phyloP scores from a whole-genome alignment of 2,888 invertebrate genomes.

The Girardia tigrina region DNA sequence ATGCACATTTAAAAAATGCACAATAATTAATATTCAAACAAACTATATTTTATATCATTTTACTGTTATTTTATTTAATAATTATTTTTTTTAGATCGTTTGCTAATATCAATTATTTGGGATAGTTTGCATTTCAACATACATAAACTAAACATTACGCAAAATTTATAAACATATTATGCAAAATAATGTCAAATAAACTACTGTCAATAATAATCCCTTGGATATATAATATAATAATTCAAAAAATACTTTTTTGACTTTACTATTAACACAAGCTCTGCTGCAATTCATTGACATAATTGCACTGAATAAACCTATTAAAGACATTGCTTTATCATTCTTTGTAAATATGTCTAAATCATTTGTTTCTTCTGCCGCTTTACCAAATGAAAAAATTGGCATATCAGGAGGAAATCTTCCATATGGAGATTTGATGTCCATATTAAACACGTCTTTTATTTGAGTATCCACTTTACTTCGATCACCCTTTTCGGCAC shows the following conservation, averaged over 20 bases:
- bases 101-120: too few relatives aligned
- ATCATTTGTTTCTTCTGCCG: background rate
- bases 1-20: too few relatives aligned
- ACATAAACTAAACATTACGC: too few relatives aligned
- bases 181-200: too few relatives aligned
- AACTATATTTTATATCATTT: too few relatives aligned
- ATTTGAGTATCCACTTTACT: background rate
- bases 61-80: too few relatives aligned
- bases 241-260: background rate
- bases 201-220: too few relatives aligned
- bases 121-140: too few relatives aligned
- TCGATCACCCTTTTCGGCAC: background rate
- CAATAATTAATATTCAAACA: too few relatives aligned
- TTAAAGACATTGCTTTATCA: background rate
- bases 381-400: conserved; percentile 13
- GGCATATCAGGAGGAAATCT: conserved; percentile 2
- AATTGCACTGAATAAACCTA: background rate
- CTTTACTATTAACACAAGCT: background rate
- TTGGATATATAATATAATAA: too few relatives aligned
- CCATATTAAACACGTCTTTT: background rate
- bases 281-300: background rate
- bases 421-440: conserved; percentile 19
- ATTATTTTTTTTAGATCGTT: too few relatives aligned
- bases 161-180: too few relatives aligned
- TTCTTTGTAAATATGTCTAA: background rate